Conservation (phyloP, 1,140 invertebrate genomes). For the Geopemphigus sp. region DNA sequence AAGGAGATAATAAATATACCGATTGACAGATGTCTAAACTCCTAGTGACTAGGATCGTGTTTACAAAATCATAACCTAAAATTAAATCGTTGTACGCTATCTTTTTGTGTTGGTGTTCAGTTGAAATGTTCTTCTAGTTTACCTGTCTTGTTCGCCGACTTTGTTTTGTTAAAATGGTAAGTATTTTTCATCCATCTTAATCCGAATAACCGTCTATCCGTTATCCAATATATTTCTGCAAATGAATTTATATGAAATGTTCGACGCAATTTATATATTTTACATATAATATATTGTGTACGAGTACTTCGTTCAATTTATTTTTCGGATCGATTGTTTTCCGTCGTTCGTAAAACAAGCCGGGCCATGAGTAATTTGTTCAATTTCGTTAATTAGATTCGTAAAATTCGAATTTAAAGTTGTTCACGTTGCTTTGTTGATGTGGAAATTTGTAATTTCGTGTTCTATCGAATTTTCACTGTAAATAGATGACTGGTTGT, state of each 20-base stretch:
- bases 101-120: slow-evolving; percentile 12
- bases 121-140: slow-evolving; percentile 40
- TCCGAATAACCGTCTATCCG: background rate
- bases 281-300: background rate
- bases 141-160: background rate
- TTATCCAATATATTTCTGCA: background rate
- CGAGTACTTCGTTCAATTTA: background rate
- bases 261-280: background rate
- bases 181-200: slow-evolving; percentile 44
- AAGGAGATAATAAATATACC: background rate
- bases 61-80: slow-evolving; percentile 44
- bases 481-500: too few relatives aligned
- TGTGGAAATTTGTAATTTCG: background rate
- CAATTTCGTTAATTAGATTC: background rate
- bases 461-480: background rate
- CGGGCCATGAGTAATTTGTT: background rate
- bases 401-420: background rate
- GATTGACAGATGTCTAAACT: background rate
- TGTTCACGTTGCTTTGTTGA: too few relatives aligned
- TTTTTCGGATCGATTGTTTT: background rate
- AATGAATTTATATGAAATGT: background rate
- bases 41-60: background rate
- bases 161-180: slow-evolving; percentile 21
- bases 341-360: background rate
- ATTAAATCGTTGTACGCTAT: background rate